Evolutionary conservation across 2,797 vertebrate genomes (phyloP).

Genomic region (Schizothorax lantsangensis): DNA sequence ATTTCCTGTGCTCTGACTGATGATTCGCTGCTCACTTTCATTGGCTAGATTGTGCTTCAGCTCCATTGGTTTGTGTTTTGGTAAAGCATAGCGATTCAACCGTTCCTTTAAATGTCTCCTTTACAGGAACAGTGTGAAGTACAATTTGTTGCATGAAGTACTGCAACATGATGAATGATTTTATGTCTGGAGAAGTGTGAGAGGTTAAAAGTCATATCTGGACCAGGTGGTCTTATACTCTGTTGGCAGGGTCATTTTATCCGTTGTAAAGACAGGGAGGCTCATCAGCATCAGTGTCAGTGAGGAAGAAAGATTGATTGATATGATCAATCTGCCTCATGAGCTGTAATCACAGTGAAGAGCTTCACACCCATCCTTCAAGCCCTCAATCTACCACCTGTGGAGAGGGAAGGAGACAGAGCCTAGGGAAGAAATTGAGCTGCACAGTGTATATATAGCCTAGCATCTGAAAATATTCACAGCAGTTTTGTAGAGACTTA

Average conservation of each 20-base stretch:
- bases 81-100: background rate
- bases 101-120: conserved; percentile 2
- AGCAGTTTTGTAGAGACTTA: background rate
- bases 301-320: conserved; percentile 48
- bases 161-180: background rate
- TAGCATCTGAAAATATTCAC: conserved; percentile 9
- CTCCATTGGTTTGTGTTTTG: conserved; percentile 18
- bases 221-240: conserved; percentile 43
- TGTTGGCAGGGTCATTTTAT: conserved; percentile 24
- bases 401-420: conserved; percentile 62
- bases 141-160: background rate
- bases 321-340: conserved; percentile 47
- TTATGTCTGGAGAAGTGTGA: conserved; percentile 29
- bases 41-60: conserved; percentile 45
- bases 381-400: conserved; percentile 56
- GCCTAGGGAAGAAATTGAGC: conserved; percentile 57
- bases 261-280: conserved; percentile 36
- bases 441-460: conserved; percentile 22
- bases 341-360: conserved; percentile 52
- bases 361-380: conserved; percentile 40
- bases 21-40: conserved; percentile 36
- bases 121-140: conserved; percentile 30
- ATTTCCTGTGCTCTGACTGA: conserved; percentile 42
- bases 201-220: conserved; percentile 29
- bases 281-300: conserved; percentile 53